A percentile compares a stretch with the other conserved stretches of the same genome.
Evolutionary conservation across 1,140 invertebrate genomes (phyloP).

Genomic region (Hermatobates lingyangjiaoensis): DNA sequence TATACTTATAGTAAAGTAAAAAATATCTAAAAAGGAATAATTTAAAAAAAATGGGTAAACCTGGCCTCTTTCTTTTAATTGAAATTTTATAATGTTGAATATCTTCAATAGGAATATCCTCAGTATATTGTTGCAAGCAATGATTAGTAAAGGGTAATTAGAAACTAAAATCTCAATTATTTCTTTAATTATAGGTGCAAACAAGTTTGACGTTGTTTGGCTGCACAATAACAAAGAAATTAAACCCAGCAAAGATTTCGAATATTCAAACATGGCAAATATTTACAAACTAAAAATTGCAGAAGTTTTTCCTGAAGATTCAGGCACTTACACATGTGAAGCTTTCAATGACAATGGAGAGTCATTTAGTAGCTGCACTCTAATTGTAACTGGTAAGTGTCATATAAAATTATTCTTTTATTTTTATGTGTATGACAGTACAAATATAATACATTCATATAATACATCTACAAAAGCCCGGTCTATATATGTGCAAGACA

Average conservation of each 20-base stretch:
- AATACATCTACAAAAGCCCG: neutral
- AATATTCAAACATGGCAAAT: slow-evolving; percentile 76
- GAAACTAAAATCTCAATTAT: too few relatives aligned
- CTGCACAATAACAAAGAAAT: slow-evolving; percentile 93
- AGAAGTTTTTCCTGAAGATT: slow-evolving; percentile 87
- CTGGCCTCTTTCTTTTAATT: too few relatives aligned
- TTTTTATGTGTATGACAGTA: neutral
- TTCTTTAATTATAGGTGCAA: slow-evolving; percentile 32
- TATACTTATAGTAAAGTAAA: too few relatives aligned
- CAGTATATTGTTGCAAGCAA: too few relatives aligned
- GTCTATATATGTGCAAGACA: too few relatives aligned
- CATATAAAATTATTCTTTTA: too few relatives aligned
- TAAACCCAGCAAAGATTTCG: slow-evolving; percentile 89
- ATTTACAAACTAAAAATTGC: slow-evolving; percentile 77
- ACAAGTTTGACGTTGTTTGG: slow-evolving; percentile 86
- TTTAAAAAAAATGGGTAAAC: too few relatives aligned
- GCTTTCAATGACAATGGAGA: slow-evolving; percentile 89
- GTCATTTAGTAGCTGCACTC: slow-evolving; percentile 75
- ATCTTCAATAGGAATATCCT: too few relatives aligned
- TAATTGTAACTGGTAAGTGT: slow-evolving; percentile 54
- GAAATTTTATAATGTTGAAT: too few relatives aligned
- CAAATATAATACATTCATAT: neutral
- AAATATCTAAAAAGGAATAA: too few relatives aligned
- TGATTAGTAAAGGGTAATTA: too few relatives aligned
- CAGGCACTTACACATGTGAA: slow-evolving; percentile 87